A percentile compares a stretch with the other conserved stretches of the same genome.
phyloP scores from a whole-genome alignment of 1,140 invertebrate species.

The Pogonus chalceus region DNA sequence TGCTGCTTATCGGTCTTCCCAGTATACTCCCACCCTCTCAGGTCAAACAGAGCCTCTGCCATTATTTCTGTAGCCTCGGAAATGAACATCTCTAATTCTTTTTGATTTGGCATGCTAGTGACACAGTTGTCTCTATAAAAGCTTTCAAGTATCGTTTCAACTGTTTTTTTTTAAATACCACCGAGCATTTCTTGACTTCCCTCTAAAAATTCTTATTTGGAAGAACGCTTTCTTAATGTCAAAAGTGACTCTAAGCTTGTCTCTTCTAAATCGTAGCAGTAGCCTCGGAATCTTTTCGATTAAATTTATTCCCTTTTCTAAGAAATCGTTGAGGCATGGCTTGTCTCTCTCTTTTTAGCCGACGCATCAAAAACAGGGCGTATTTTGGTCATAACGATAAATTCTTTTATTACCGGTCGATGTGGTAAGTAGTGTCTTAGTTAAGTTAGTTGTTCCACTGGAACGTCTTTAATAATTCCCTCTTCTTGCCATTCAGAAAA shows the following conservation, averaged over 20 bases:
- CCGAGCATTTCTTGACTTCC: not conserved
- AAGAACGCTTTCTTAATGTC: slow-evolving; percentile 36
- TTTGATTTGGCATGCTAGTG: too few relatives aligned
- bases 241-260: slow-evolving; percentile 25
- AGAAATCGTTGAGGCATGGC: slow-evolving; percentile 16
- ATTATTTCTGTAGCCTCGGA: slow-evolving; percentile 16
- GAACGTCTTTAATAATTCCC: slow-evolving; percentile 26
- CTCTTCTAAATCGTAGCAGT: slow-evolving; percentile 30
- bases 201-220: slow-evolving; percentile 24
- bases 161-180: not conserved
- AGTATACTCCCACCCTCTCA: slow-evolving; percentile 24
- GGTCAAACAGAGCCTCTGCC: slow-evolving; percentile 21
- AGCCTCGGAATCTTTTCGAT: slow-evolving; percentile 30
- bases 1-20: slow-evolving; percentile 1
- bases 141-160: slow-evolving; percentile 12
- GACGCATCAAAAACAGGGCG: slow-evolving; percentile 30
- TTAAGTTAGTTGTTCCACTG: slow-evolving; percentile 15
- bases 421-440: slow-evolving; percentile 28
- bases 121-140: slow-evolving; percentile 24
- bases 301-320: slow-evolving; percentile 27
- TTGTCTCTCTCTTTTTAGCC: slow-evolving; percentile 13
- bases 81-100: slow-evolving; percentile 19
- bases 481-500: slow-evolving; percentile 18
- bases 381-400: slow-evolving; percentile 18
- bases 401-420: slow-evolving; percentile 25